Evolutionary conservation across 2,113 vertebrate species (phyloP).

Genomic region (Cromileptes altivelis): DNA sequence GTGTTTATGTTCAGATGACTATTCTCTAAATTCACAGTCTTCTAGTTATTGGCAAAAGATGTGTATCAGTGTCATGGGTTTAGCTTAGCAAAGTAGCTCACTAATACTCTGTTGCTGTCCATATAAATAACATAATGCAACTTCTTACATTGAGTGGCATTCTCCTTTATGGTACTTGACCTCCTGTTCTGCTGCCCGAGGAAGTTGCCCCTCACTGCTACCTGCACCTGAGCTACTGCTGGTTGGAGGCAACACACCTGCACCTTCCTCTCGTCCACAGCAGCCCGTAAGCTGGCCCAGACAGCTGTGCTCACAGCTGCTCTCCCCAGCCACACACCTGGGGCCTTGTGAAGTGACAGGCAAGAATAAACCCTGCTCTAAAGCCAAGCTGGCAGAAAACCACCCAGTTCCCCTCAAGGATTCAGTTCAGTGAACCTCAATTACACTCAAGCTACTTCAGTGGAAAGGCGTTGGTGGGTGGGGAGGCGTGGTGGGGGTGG

Average conservation of each 20-base stretch:
- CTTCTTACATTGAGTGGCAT: conserved; percentile 69
- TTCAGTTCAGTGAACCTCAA: conserved; percentile 55
- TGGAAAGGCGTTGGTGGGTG: conserved; percentile 30
- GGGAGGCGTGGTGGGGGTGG: neutral
- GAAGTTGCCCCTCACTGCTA: conserved; percentile 14
- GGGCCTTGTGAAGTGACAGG: conserved; percentile 31
- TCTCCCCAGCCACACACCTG: conserved; percentile 56
- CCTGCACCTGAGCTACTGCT: conserved; percentile 45
- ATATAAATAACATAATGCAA: conserved; percentile 57
- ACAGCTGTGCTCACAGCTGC: conserved; percentile 66
- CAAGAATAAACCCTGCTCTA: conserved; percentile 32
- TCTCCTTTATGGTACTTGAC: conserved; percentile 66
- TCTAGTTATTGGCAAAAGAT: conserved; percentile 53
- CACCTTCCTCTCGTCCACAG: conserved; percentile 50
- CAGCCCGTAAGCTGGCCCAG: conserved; percentile 16
- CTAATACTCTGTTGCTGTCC: conserved; percentile 33
- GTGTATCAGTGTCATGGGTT: conserved; percentile 30
- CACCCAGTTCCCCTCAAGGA: conserved; percentile 18
- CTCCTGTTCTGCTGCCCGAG: conserved; percentile 29
- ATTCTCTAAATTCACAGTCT: conserved; percentile 70
- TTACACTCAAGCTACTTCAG: conserved; percentile 67
- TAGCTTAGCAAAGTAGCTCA: conserved; percentile 30
- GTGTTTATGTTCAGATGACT: conserved; percentile 38
- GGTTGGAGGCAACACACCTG: conserved; percentile 52
- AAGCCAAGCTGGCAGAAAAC: conserved; percentile 34